Conservation (phyloP, 2,888 invertebrate species). For the Serripes groenlandicus region DNA sequence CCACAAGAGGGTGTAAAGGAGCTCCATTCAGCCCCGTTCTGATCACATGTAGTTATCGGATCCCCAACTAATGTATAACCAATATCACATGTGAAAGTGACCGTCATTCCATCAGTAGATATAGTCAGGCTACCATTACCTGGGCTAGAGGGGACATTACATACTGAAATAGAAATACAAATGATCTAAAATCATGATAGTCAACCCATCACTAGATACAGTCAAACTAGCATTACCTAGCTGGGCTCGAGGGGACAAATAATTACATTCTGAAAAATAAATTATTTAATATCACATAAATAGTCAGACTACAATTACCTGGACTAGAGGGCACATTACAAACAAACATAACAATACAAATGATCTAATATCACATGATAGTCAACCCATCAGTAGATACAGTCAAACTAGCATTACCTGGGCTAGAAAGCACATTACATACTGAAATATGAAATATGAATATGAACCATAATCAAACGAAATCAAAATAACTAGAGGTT, state of each 20-base stretch:
- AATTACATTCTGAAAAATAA: no score
- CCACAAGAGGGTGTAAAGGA: conserved; percentile 31
- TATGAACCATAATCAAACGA: no score
- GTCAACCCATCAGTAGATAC: conserved; percentile 21
- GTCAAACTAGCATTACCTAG: no score
- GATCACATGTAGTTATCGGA: not conserved
- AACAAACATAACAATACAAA: not conserved
- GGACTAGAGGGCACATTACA: conserved; percentile 24
- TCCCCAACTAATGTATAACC: conserved; percentile 35
- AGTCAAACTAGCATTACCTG: no score
- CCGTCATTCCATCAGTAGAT: conserved; percentile 19
- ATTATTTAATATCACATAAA: no score
- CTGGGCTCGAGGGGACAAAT: no score
- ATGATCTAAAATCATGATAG: no score
- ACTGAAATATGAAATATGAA: no score
- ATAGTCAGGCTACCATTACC: conserved; percentile 28
- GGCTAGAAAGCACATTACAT: no score
- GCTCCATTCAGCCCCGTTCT: conserved; percentile 33
- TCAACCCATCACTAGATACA: conserved; percentile 22
- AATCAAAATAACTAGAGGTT: no score
- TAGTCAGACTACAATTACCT: conserved; percentile 21
- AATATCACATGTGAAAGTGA: conserved; percentile 15
- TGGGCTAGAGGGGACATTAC: conserved; percentile 20
- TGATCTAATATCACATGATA: no score
- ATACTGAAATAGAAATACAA: conserved; percentile 4